A percentile compares a stretch with the other conserved stretches of the same genome.
phyloP scores from a whole-genome alignment of 2,113 vertebrate genomes.

The Cyphomyrus discorhynchus region DNA sequence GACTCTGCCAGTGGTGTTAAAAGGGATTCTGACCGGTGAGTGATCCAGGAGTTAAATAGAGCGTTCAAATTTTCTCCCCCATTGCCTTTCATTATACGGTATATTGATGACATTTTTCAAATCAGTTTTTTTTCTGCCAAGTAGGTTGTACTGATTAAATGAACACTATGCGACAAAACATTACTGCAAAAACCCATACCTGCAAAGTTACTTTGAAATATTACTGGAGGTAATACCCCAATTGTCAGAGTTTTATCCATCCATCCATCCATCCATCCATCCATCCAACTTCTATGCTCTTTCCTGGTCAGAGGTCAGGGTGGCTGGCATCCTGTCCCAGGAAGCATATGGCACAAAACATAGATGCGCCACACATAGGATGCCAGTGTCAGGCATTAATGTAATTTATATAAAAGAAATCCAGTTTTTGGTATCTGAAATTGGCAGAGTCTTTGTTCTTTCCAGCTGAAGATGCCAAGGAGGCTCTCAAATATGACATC shows the following conservation, averaged over 20 bases:
- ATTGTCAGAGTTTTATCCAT: neutral
- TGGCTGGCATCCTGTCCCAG: neutral
- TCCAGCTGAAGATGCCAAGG: constrained; percentile 74
- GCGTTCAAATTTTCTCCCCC: neutral
- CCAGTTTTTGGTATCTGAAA: neutral
- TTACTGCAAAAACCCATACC: neutral
- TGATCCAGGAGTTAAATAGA: neutral
- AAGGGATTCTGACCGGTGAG: constrained; percentile 81
- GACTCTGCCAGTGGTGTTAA: constrained; percentile 73
- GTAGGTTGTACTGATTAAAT: neutral
- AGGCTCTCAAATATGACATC: constrained; percentile 75
- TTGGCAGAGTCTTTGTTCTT: neutral
- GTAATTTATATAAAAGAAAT: neutral
- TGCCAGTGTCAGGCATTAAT: neutral
- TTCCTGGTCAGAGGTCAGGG: neutral
- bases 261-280: constrained; percentile 1
- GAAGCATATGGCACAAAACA: neutral
- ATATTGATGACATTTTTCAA: neutral
- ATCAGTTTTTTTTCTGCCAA: neutral
- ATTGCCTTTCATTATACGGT: neutral
- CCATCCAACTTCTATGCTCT: neutral
- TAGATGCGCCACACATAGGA: neutral
- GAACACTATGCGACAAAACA: neutral
- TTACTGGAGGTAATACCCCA: neutral
- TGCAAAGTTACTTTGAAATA: neutral